A percentile compares a stretch with the other conserved stretches of the same genome.
These are phyloP conservation scores for Calonectris borealis DNA, from an alignment of 2,113 vertebrate species.

Conservation along the genomic window DNA sequence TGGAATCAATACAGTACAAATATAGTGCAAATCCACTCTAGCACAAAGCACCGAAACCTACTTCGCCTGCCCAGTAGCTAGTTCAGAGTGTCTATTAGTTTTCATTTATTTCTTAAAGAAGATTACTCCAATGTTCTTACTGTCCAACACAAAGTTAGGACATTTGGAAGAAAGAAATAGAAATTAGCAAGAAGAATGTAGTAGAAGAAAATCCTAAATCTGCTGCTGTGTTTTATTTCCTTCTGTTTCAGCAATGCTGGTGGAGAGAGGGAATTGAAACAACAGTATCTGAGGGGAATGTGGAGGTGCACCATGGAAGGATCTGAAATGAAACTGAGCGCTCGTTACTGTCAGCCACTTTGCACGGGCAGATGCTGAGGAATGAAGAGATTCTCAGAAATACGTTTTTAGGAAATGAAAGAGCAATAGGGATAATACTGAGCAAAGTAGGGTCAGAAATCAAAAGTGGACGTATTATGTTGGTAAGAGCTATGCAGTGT, in stretches of 20 bases:
- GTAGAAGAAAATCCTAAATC: background rate
- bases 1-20: background rate
- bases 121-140: background rate
- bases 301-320: background rate
- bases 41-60: background rate
- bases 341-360: background rate
- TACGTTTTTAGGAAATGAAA: background rate
- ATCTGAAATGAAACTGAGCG: background rate
- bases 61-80: background rate
- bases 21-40: background rate
- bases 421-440: background rate
- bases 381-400: background rate
- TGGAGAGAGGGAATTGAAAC: background rate
- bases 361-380: background rate
- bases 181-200: background rate
- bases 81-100: background rate
- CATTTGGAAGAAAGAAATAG: background rate
- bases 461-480: background rate
- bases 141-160: background rate
- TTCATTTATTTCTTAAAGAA: background rate
- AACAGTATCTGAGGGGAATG: fast-evolving
- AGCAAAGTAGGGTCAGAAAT: background rate
- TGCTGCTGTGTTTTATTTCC: background rate
- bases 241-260: background rate
- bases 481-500: background rate